Conservation (phyloP, 2,797 vertebrate species). For the Holocentrus rufus region DNA sequence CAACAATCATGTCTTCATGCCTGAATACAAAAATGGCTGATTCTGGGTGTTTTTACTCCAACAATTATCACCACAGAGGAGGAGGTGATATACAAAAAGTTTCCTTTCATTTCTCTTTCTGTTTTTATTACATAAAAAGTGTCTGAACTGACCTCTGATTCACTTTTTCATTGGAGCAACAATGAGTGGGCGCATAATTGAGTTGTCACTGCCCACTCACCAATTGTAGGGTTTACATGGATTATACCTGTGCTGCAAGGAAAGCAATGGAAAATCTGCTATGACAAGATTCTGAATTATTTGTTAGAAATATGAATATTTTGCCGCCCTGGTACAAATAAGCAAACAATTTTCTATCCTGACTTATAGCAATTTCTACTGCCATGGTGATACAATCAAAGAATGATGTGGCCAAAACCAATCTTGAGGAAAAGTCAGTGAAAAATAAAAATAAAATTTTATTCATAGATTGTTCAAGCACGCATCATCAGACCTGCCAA, state of each 20-base stretch:
- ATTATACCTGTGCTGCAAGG: not conserved
- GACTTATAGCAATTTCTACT: not conserved
- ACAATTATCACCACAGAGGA: not conserved
- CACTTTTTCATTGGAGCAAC: not conserved
- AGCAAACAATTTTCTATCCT: too few relatives aligned
- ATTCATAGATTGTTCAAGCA: not conserved
- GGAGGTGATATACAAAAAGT: not conserved
- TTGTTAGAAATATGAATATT: not conserved
- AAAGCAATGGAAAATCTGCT: not conserved
- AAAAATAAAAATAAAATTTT: not conserved
- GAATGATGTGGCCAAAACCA: not conserved
- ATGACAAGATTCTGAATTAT: not conserved
- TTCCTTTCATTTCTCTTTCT: not conserved
- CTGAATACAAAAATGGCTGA: slow-evolving; percentile 14
- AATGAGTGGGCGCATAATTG: not conserved
- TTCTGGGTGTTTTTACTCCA: not conserved
- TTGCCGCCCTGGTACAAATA: not conserved
- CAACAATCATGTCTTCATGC: slow-evolving; percentile 5
- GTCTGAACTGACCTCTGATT: not conserved
- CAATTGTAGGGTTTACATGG: not conserved
- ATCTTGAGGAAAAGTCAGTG: not conserved
- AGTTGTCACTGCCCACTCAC: not conserved
- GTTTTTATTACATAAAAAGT: not conserved
- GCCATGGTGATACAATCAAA: not conserved
- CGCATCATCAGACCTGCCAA: not conserved